phyloP scores from a whole-genome alignment of 2,113 vertebrate genomes.

The Clinocottus analis region DNA sequence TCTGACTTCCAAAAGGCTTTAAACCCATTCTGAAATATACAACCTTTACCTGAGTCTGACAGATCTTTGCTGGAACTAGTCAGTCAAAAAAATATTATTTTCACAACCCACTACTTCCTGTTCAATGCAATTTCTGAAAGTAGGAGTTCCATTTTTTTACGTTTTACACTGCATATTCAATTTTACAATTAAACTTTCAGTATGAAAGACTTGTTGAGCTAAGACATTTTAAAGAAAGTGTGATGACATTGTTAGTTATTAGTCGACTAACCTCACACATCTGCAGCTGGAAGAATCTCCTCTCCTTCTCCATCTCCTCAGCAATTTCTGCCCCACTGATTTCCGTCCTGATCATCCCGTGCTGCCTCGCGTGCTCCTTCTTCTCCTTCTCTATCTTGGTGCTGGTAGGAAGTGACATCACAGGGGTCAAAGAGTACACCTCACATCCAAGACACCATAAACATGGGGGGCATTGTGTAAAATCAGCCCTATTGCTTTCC shows the following conservation, averaged over 20 bases:
- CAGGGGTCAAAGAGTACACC: conserved; percentile 24
- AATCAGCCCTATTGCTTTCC: conserved; percentile 44
- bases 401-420: conserved; percentile 75
- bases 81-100: not conserved
- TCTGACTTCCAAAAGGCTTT: not conserved
- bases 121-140: not conserved
- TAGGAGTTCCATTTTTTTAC: not conserved
- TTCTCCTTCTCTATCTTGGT: conserved; percentile 99
- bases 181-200: not conserved
- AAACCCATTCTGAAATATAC: not conserved
- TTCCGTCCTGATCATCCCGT: conserved; percentile 98
- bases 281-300: conserved; percentile 97
- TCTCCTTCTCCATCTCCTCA: conserved; percentile 99
- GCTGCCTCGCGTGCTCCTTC: conserved; percentile 96
- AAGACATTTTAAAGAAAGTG: not conserved
- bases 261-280: conserved; percentile 93
- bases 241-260: not conserved
- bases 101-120: not conserved
- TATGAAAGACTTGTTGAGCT: not conserved
- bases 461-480: conserved; percentile 5
- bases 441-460: not conserved
- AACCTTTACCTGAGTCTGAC: not conserved
- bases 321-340: conserved; percentile 98
- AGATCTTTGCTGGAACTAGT: not conserved
- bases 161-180: not conserved